Evolutionary conservation across 2,888 invertebrate species (phyloP).

Genomic region (Nesidiocoris tenuis): DNA sequence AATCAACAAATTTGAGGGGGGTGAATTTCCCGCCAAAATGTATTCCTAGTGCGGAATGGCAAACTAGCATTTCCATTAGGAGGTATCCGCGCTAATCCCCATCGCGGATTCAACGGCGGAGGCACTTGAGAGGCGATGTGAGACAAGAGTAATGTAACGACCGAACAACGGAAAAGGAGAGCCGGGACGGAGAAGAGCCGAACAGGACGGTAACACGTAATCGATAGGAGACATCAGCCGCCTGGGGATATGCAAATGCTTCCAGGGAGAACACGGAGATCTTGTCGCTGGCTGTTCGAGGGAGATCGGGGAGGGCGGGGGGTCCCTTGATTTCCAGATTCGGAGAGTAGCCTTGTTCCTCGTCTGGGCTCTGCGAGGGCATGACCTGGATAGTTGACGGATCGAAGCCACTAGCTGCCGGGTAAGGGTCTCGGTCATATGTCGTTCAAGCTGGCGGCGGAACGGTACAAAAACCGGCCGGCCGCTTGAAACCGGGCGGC

Average conservation of each 20-base stretch:
- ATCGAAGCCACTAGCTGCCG: conserved; percentile 7
- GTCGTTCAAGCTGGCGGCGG: neutral
- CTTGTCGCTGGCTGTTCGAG: conserved; percentile 5
- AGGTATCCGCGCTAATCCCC: neutral
- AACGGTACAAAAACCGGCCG: conserved; percentile 10
- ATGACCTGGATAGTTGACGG: conserved; percentile 37
- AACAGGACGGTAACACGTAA: conserved; percentile 33
- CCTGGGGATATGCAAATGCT: conserved; percentile 38
- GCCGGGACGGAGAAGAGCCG: conserved; percentile 12
- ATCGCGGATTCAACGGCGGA: neutral
- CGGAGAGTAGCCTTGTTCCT: conserved; percentile 16
- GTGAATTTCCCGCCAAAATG: no score
- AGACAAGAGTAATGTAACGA: neutral
- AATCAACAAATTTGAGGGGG: no score
- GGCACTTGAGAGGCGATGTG: neutral
- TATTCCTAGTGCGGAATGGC: no score
- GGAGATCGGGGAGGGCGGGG: neutral
- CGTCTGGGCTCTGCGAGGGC: conserved; percentile 33
- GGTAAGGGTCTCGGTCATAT: no score
- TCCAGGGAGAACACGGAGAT: conserved; percentile 17
- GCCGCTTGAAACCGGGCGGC: neutral
- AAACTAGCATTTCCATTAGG: neutral
- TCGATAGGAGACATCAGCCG: conserved; percentile 38
- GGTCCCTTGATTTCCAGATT: conserved; percentile 29
- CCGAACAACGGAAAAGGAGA: neutral